phyloP scores from a whole-genome alignment of 2,797 vertebrate genomes.

The Gastrophryne carolinensis region DNA sequence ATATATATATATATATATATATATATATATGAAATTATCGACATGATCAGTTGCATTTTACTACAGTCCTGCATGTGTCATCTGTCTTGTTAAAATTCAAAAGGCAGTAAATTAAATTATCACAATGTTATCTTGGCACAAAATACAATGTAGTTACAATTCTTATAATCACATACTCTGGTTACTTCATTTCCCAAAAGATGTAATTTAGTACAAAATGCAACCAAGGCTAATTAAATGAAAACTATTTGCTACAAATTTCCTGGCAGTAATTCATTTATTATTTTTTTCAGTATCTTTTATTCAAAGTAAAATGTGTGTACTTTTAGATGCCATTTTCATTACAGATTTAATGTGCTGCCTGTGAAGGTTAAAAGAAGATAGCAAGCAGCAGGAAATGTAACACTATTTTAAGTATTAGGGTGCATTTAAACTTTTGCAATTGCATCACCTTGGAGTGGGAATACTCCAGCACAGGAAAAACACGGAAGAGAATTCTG shows the following conservation, averaged over 20 bases:
- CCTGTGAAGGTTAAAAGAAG: no score
- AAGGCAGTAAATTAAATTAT: neutral
- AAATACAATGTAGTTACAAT: slow-evolving; percentile 9
- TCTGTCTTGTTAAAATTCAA: neutral
- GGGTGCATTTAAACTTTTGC: no score
- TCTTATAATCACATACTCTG: slow-evolving; percentile 5
- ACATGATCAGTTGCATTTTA: neutral
- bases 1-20: no score
- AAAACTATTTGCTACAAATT: neutral
- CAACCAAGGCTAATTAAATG: slow-evolving; percentile 12
- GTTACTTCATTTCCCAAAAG: slow-evolving; percentile 32
- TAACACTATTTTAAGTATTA: no score
- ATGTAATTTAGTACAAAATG: slow-evolving; percentile 8
- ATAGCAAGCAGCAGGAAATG: no score
- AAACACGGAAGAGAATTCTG: no score
- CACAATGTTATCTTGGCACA: slow-evolving; percentile 6
- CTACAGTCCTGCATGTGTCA: slow-evolving; percentile 8
- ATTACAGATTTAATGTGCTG: no score
- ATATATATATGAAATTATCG: no score
- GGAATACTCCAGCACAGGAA: no score
- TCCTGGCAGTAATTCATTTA: slow-evolving; percentile 4
- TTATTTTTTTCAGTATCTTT: neutral
- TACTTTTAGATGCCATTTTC: neutral
- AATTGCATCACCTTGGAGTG: no score
- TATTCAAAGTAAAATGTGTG: neutral